These are phyloP conservation scores for Masnerella sp. DNA, from an alignment of 2,888 invertebrate species.

Conservation along the genomic window DNA sequence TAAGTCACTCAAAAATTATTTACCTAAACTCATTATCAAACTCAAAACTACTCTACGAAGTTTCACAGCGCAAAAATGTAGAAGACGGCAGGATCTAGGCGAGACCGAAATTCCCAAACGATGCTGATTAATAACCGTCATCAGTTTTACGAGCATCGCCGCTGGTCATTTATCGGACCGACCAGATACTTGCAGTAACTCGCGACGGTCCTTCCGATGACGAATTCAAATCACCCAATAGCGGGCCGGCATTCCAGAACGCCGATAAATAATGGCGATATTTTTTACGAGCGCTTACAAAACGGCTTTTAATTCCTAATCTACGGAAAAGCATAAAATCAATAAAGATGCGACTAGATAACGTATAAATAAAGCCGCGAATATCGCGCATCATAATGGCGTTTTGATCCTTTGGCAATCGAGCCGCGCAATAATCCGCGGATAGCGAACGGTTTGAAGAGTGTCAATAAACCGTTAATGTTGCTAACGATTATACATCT, in stretches of 20 bases:
- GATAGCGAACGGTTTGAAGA: slow-evolving; percentile 46
- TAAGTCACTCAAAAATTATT: too few relatives aligned
- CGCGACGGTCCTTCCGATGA: slow-evolving; percentile 10
- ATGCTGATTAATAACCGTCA: slow-evolving; percentile 25
- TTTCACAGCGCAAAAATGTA: too few relatives aligned
- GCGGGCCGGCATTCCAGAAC: slow-evolving; percentile 9
- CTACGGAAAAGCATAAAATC: slow-evolving; percentile 36
- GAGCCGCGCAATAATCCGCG: slow-evolving; percentile 42
- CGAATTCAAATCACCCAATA: slow-evolving; percentile 35
- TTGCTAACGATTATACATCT: slow-evolving; percentile 58
- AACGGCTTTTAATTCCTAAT: slow-evolving; percentile 43
- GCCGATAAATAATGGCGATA: slow-evolving; percentile 23
- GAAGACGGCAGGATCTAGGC: too few relatives aligned
- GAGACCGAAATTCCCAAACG: slow-evolving; percentile 11
- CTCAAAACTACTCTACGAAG: too few relatives aligned
- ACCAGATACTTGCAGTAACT: slow-evolving; percentile 9
- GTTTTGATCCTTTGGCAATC: slow-evolving; percentile 37
- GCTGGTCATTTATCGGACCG: slow-evolving; percentile 21
- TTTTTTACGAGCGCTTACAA: slow-evolving; percentile 38
- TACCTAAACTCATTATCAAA: too few relatives aligned
- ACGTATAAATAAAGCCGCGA: slow-evolving; percentile 24
- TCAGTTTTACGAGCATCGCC: slow-evolving; percentile 17
- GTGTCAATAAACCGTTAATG: slow-evolving; percentile 62
- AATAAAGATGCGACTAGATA: slow-evolving; percentile 34
- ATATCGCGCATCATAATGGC: slow-evolving; percentile 42